Base-by-base conservation (phyloP, 2,888 invertebrate genomes). In the Polymixis lichenea region DNA sequence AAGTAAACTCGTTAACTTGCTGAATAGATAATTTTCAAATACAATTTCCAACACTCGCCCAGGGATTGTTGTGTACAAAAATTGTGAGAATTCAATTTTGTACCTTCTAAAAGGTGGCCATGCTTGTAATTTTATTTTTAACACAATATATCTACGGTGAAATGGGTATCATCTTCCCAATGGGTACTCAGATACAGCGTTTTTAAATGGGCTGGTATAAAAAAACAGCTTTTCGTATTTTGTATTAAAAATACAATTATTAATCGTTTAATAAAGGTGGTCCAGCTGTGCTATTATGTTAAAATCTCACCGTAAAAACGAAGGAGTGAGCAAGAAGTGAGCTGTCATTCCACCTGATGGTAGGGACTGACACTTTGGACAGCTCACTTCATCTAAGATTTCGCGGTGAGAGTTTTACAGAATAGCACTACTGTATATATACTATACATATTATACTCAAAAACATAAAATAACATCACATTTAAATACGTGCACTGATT, bases 21-120 rank as follows among this genome's bases (percentile, higher is more conserved):
- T 82, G 82, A 82, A 85, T 82, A 85, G 82, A 76, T 82, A 82
- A 82, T 85, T 75, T 82, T 55, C 69, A 81, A 81, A 85, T 43
- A 75, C 70, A 81, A 82, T 82, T 82, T 82, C 69, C 71, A 72
- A 75, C 67, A 60, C 51, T 22, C 66, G 25, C 15, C 15, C 7
- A 28, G 32, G 17, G 82, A 71, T 55, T 28, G 25, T 74, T 55
- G 53, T 51, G 66, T 58, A 56, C 6, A 55, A 56, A 81, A 68
- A 82, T 75, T 32, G 46, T 68, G 51, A 49, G 51, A 46, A 64
- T 85, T 85, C 32, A 71, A 85, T 82, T 82, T 82, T 65, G 11
- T 53, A 19, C 67, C 51, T 67, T 53, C 56, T 38, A 6, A 19
- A 69, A 69, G 9, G 46, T 32, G 56, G 28, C 43, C 22, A 22